A percentile compares a stretch with the other conserved stretches of the same genome.
Evolutionary conservation across 2,797 vertebrate genomes (phyloP).

Genomic region (Syndactyla subalaris): DNA sequence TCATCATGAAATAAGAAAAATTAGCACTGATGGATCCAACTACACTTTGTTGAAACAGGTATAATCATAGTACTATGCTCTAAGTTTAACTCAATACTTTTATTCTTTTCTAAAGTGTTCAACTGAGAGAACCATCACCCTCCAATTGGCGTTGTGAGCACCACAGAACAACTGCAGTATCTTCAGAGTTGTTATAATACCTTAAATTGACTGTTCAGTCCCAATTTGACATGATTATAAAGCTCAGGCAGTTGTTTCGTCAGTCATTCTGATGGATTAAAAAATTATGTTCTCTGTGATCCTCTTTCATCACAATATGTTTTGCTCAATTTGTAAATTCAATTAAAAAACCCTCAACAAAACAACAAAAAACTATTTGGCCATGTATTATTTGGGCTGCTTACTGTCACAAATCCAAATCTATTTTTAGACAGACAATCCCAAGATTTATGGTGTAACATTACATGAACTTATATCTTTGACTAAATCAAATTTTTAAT

Average conservation of each 20-base stretch:
- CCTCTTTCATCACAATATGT: background rate
- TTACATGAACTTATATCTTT: background rate
- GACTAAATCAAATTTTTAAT: background rate
- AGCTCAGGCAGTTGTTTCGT: constrained; percentile 51
- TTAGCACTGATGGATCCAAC: constrained; percentile 96
- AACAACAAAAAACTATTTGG: background rate
- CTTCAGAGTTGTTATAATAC: background rate
- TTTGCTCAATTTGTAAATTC: background rate
- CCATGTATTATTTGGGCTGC: background rate
- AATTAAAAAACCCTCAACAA: background rate
- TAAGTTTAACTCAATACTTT: constrained; percentile 53
- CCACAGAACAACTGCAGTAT: constrained; percentile 42
- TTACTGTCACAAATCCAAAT: background rate
- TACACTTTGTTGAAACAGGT: constrained; percentile 99
- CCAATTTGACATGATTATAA: background rate
- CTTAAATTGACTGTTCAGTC: background rate
- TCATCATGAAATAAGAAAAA: constrained; percentile 98
- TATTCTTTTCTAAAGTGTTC: constrained; percentile 33
- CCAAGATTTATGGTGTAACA: background rate
- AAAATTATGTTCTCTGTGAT: background rate
- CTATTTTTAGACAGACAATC: background rate
- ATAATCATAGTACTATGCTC: constrained; percentile 58
- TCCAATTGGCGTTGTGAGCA: constrained; percentile 9
- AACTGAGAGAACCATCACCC: background rate
- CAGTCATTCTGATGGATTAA: constrained; percentile 20